phyloP scores from a whole-genome alignment of 2,888 invertebrate genomes.

The Tipula confusa region DNA sequence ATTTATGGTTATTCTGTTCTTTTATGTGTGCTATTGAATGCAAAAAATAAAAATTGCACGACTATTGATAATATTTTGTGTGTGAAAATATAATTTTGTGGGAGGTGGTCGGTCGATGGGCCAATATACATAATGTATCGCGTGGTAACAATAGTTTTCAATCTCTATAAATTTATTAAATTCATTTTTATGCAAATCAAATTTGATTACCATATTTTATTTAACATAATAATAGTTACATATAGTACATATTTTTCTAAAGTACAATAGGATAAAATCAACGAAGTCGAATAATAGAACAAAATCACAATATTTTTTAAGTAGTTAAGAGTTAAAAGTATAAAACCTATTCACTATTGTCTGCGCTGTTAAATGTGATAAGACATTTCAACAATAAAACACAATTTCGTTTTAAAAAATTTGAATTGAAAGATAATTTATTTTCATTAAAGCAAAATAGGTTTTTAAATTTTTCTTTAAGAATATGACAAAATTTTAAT shows the following conservation, averaged over 20 bases:
- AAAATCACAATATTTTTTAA: background rate
- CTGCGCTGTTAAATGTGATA: background rate
- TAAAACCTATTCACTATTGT: background rate
- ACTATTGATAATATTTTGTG: background rate
- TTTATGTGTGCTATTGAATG: background rate
- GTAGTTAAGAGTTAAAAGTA: background rate
- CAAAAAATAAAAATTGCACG: too few relatives aligned
- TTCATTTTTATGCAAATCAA: background rate
- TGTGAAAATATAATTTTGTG: slow-evolving; percentile 12
- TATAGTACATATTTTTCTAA: background rate
- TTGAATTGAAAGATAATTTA: background rate
- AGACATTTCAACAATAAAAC: background rate
- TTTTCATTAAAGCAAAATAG: background rate
- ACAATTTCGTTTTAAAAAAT: background rate
- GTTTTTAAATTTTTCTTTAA: background rate
- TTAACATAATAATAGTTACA: background rate
- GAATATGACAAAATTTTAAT: background rate
- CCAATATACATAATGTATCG: background rate
- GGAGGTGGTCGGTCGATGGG: background rate
- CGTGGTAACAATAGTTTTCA: background rate
- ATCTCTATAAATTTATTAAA: background rate
- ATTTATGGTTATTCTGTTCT: background rate
- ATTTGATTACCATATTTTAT: background rate
- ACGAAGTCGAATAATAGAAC: background rate
- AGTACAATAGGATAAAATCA: background rate